Evolutionary conservation across 2,888 invertebrate genomes (phyloP).

Genomic region (Panopea generosa): DNA sequence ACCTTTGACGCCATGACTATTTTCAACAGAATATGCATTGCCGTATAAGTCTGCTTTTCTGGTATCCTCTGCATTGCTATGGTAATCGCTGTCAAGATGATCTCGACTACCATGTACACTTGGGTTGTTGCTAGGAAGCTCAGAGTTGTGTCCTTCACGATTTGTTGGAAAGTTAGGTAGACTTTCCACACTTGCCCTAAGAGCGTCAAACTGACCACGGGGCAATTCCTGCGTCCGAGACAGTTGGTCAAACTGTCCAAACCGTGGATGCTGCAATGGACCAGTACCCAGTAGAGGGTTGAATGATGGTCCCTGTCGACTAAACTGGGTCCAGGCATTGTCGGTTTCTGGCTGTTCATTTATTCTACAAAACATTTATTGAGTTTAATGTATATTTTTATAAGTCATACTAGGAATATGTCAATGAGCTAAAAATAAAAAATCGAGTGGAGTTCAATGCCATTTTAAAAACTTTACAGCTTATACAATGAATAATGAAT

Average conservation of each 20-base stretch:
- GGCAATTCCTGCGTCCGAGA: conserved; percentile 57
- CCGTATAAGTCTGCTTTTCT: conserved; percentile 44
- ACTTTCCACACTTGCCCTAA: conserved; percentile 52
- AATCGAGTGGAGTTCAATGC: no score
- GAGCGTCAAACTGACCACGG: conserved; percentile 35
- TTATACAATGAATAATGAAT: no score
- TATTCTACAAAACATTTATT: conserved; percentile 23
- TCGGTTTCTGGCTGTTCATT: conserved; percentile 25
- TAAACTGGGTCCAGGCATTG: conserved; percentile 25
- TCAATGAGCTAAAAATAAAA: no score
- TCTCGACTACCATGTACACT: conserved; percentile 45
- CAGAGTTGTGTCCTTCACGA: conserved; percentile 23
- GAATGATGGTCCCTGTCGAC: neutral
- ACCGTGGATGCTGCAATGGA: conserved; percentile 20
- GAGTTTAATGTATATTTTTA: neutral
- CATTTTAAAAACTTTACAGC: no score
- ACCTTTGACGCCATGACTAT: conserved; percentile 8
- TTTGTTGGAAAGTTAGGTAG: conserved; percentile 39
- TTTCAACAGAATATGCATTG: conserved; percentile 35
- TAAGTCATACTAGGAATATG: no score
- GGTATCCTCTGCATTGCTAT: conserved; percentile 47
- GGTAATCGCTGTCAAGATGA: conserved; percentile 58
- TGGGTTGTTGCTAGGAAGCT: conserved; percentile 24
- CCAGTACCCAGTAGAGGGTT: neutral
- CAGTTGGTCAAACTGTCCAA: conserved; percentile 36